Conservation (phyloP, 2,888 invertebrate genomes). For the Bugulina stolonifera region DNA sequence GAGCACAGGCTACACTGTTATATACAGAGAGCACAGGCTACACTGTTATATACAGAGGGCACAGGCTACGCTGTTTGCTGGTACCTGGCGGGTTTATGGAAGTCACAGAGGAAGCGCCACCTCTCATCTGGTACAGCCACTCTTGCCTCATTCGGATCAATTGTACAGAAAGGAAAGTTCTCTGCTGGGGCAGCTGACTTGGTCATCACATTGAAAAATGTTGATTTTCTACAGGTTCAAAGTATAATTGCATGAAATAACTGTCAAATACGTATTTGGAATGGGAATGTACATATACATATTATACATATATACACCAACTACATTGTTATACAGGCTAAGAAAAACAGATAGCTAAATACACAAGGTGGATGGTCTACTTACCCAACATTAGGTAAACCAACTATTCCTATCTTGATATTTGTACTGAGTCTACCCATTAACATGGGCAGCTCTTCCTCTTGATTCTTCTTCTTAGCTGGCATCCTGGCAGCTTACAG, state of each 20-base stretch:
- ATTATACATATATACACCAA: no score
- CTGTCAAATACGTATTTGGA: no score
- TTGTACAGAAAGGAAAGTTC: constrained; percentile 99
- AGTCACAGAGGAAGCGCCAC: constrained; percentile 86
- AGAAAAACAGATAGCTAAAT: no score
- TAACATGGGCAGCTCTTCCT: constrained; percentile 72
- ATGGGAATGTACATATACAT: no score
- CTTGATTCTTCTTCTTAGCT: constrained; percentile 67
- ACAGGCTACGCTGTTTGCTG: background rate
- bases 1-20: no score
- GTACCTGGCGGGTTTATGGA: constrained; percentile 87
- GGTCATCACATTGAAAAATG: constrained; percentile 98
- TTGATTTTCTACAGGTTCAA: constrained; percentile 66
- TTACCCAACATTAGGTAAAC: constrained; percentile 88
- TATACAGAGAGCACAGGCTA: no score
- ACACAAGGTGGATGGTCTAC: no score
- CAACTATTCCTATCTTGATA: constrained; percentile 83
- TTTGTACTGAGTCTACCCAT: constrained; percentile 94
- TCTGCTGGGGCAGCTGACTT: constrained; percentile 95
- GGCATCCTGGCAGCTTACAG: constrained; percentile 52
- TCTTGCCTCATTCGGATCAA: constrained; percentile 98
- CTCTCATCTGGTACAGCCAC: constrained; percentile 94
- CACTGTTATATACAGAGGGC: no score
- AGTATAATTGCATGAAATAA: background rate
- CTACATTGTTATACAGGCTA: no score